Conservation (phyloP, 2,797 vertebrate genomes). For the Cephalopachus bancanus region DNA sequence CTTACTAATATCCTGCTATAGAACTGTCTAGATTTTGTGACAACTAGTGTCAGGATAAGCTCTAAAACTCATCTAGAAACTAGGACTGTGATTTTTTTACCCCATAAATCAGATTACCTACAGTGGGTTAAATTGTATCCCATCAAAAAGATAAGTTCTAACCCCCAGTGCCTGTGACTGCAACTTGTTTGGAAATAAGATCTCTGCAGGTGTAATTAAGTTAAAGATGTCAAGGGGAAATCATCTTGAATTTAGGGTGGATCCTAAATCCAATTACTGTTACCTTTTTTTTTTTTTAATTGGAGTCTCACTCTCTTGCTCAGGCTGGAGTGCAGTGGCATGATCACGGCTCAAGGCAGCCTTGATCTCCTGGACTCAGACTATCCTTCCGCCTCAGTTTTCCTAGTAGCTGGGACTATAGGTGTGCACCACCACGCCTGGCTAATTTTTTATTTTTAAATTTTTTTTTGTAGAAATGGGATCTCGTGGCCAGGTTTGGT, state of each 20-base stretch:
- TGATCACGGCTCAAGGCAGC: no score
- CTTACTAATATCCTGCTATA: neutral
- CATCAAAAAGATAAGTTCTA: neutral
- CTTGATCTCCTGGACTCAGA: no score
- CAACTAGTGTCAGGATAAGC: neutral
- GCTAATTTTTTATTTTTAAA: no score
- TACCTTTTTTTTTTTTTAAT: no score
- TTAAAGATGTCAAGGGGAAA: conserved; percentile 8
- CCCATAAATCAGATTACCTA: neutral
- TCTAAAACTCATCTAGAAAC: neutral
- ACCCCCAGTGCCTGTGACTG: neutral
- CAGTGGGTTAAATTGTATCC: neutral
- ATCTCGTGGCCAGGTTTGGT: no score
- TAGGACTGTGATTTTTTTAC: neutral
- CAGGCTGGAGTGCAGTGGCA: no score
- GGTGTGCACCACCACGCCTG: no score
- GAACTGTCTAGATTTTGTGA: neutral
- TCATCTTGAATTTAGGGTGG: neutral
- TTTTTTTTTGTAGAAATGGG: no score
- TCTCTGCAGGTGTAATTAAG: neutral
- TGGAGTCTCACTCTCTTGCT: no score
- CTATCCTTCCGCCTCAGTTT: no score
- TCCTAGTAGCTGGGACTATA: no score
- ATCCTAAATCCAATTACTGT: neutral
- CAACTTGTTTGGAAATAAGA: neutral